Conservation (phyloP, 2,888 invertebrate species). For the Clivina fossor region DNA sequence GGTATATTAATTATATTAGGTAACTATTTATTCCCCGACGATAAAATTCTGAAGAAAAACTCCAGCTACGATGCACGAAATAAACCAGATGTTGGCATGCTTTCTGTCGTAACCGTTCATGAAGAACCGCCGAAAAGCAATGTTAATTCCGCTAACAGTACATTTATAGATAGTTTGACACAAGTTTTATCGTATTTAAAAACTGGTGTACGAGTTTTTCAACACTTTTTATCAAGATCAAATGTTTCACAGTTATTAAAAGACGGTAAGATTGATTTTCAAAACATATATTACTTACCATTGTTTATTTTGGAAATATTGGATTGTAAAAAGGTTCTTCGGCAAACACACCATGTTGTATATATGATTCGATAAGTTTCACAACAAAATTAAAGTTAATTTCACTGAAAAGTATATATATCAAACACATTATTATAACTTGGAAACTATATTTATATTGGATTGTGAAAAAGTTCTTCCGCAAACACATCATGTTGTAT, state of each 20-base stretch:
- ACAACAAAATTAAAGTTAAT: too few relatives aligned
- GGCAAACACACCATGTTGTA: too few relatives aligned
- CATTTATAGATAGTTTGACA: constrained; percentile 55
- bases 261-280: constrained; percentile 51
- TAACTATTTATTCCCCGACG: constrained; percentile 54
- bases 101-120: constrained; percentile 43
- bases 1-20: constrained; percentile 54
- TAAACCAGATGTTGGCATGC: constrained; percentile 40
- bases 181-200: constrained; percentile 62
- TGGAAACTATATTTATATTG: too few relatives aligned
- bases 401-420: too few relatives aligned
- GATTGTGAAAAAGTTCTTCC: too few relatives aligned
- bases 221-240: constrained; percentile 63
- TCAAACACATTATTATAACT: too few relatives aligned
- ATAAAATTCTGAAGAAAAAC: constrained; percentile 41
- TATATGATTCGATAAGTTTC: too few relatives aligned
- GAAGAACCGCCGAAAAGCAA: constrained; percentile 42
- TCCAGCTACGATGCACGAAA: constrained; percentile 38
- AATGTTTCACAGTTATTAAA: constrained; percentile 60
- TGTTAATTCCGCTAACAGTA: constrained; percentile 43
- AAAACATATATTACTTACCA: constrained; percentile 27
- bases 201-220: constrained; percentile 65
- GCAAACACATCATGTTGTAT: too few relatives aligned
- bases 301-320: neutral
- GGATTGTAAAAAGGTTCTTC: too few relatives aligned